phyloP scores from a whole-genome alignment of 2,113 vertebrate species.

The Thymallus thymallus region DNA sequence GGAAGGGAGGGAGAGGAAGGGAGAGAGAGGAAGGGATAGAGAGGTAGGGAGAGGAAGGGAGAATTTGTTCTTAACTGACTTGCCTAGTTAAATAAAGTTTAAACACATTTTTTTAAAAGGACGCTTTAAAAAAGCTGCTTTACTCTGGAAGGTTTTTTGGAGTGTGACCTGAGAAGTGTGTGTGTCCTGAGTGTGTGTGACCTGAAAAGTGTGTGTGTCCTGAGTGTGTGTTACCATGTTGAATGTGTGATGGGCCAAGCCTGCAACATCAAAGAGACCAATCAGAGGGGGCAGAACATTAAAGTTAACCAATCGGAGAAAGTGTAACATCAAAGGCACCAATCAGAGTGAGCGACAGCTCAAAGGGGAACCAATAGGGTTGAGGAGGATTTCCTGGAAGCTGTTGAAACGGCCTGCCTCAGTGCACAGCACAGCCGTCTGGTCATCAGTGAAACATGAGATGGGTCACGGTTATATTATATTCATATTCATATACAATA shows the following conservation, averaged over 20 bases:
- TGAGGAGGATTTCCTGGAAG: slow-evolving; percentile 6
- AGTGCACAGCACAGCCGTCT: not conserved
- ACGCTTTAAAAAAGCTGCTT: too few species aligned
- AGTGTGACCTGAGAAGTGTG: not conserved
- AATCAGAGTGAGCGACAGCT: not conserved
- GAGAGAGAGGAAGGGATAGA: too few species aligned
- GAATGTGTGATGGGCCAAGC: not conserved
- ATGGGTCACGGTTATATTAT: not conserved
- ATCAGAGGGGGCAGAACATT: slow-evolving; percentile 14
- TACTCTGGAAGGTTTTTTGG: too few species aligned
- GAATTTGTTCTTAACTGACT: too few species aligned
- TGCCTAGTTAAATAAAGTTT: too few species aligned
- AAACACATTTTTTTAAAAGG: too few species aligned
- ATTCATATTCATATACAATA: slow-evolving; percentile 6
- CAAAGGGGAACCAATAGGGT: not conserved
- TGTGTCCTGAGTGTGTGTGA: too few species aligned
- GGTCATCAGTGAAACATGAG: slow-evolving; percentile 31
- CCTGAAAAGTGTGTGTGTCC: too few species aligned
- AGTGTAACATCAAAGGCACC: not conserved
- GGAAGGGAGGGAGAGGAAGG: too few species aligned
- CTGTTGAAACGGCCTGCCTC: not conserved
- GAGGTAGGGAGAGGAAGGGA: too few species aligned
- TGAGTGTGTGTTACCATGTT: too few species aligned
- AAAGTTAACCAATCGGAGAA: not conserved
- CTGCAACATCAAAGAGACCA: slow-evolving; percentile 50